Conservation (phyloP, 30 jellyfish, hydroid and myxozoan species). For the Turritopsis dohrnii region DNA sequence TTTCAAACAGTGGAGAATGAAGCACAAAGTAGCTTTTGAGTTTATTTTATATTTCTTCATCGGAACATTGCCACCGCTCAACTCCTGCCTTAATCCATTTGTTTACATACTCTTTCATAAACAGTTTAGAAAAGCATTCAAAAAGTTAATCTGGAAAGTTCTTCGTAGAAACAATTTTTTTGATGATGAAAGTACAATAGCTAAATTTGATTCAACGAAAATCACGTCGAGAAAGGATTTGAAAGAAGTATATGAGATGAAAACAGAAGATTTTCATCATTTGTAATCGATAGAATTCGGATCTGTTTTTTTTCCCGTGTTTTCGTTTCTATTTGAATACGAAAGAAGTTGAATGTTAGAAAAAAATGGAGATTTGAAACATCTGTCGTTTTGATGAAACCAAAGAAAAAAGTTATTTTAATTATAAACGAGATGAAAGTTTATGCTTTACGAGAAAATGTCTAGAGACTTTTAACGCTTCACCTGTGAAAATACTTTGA, state of each 20-base stretch:
- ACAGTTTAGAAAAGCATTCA: constrained; percentile 19
- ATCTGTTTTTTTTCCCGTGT: background rate
- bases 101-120: constrained; percentile 49
- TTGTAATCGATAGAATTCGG: no score
- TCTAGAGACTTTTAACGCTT: no score
- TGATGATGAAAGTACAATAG: background rate
- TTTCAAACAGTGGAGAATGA: constrained; percentile 31
- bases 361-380: background rate
- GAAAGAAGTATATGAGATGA: background rate
- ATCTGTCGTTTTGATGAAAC: background rate
- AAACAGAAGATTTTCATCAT: no score
- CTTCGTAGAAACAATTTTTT: background rate
- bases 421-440: no score
- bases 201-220: background rate
- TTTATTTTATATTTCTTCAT: constrained; percentile 32
- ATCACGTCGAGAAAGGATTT: background rate
- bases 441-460: no score
- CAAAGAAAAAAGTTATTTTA: no score
- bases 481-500: no score
- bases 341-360: no score
- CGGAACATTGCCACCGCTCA: constrained; percentile 61
- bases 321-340: background rate
- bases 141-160: constrained; percentile 9
- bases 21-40: constrained; percentile 25
- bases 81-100: constrained; percentile 61